Evolutionary conservation across 1,140 invertebrate species (phyloP), one percentile per base, ranked within the genome.

Genomic region (Cyclargus thomasi): DNA sequence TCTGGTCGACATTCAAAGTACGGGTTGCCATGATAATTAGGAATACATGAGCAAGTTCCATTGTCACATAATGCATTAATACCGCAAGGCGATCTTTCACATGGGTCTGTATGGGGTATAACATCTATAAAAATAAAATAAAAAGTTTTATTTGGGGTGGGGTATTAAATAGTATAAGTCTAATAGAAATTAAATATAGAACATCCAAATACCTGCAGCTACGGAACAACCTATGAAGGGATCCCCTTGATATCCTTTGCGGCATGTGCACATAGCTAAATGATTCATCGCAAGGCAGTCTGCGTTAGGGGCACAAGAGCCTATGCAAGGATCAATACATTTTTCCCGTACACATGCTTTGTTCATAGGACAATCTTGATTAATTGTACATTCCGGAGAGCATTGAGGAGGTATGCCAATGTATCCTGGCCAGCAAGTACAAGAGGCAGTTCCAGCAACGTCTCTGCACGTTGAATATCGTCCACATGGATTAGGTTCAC

Each of bases 31-130:
- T 92, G 91, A 72, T 92, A 93, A 66, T 89, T 90, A n/a, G 80
- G 68, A 14, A 92, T 89, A 74, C 94, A 94, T 10, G 90, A 91
- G 74, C 93, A 95, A 53, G 94, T 93, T 53, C 94, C 94, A 59
- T 93, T 94, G 55, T 90, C 90, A 81, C 95, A 96, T 63, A 93
- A 81, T 1, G 95, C 94, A 79, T 96, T 96, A 6, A 94, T 86
- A 62, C 95, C 95, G 83, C 95, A 96, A 7, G 95, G 94, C 5
- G 93, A 93, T 64, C 93, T 92, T n/a, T 90, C 83, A 76, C 95
- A 96, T 5, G 94, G 94, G 76, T 91, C 88, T 29, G 75, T 69
- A 59, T 78, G 67, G 53, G 75, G 67, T 70, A 73, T 63, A 74
- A 73, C 72, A 36, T 20, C 23, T 62, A 35, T 57, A 29, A 29